Percentiles rank a stretch among this genome's conserved stretches.
Evolutionary conservation across 2,888 invertebrate species (phyloP).

Genomic region (Meganola albula): DNA sequence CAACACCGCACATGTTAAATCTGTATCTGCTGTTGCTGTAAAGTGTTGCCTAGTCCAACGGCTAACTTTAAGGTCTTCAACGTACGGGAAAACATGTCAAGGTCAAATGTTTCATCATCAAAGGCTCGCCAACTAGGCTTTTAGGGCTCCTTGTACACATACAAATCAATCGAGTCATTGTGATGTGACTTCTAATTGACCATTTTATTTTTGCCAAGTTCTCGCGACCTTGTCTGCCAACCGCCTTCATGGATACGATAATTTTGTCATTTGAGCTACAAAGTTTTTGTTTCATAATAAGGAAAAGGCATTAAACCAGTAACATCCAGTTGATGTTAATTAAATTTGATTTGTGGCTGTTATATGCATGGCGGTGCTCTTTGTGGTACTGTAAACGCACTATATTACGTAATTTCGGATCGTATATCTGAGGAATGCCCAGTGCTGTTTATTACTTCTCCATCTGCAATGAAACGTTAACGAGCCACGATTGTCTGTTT

Average conservation of each 20-base stretch:
- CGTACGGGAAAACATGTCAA: slow-evolving; percentile 35
- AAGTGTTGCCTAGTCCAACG: slow-evolving; percentile 25
- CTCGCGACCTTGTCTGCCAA: slow-evolving; percentile 14
- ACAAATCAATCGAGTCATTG: slow-evolving; percentile 36
- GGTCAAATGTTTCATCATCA: slow-evolving; percentile 31
- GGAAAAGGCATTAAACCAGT: too few relatives aligned
- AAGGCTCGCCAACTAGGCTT: slow-evolving; percentile 18
- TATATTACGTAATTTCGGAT: too few relatives aligned
- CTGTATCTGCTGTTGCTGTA: too few relatives aligned
- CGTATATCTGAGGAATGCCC: too few relatives aligned
- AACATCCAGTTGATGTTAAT: too few relatives aligned
- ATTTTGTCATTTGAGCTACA: too few relatives aligned
- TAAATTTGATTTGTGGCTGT: too few relatives aligned
- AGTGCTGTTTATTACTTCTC: slow-evolving; percentile 20
- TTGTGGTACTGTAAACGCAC: slow-evolving; percentile 3
- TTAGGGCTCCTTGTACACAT: slow-evolving; percentile 32
- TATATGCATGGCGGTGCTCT: too few relatives aligned
- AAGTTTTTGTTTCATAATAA: too few relatives aligned
- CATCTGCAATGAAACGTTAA: slow-evolving; percentile 22
- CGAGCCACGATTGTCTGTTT: slow-evolving; percentile 27
- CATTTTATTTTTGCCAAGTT: slow-evolving; percentile 16
- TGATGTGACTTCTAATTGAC: slow-evolving; percentile 33
- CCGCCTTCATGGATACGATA: too few relatives aligned
- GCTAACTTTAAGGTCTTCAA: slow-evolving; percentile 34
- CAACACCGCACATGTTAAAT: too few relatives aligned